Evolutionary conservation across 2,888 invertebrate genomes (phyloP), one percentile per base, ranked within the genome.

Genomic region (Drosophila quinaria): DNA sequence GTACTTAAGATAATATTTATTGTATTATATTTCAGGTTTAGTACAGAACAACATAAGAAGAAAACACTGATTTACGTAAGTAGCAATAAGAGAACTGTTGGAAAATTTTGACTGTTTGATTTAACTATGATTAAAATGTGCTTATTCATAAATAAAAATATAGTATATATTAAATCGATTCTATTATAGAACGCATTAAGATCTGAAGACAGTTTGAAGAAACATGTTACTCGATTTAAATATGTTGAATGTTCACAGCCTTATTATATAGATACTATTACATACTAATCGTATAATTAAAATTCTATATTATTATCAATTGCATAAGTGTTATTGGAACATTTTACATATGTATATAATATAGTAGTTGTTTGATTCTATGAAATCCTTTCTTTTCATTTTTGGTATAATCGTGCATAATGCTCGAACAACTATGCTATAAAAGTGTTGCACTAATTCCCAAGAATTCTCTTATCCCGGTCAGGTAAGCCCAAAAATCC

Each of bases 381-480:
- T 63, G 42, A 70, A 67, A 64, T 63, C 42, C 19, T 46, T 58
- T 55, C 46, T 52, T 50, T 50, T 4, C 41, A 29, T 71, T 74
- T 87, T 81, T 77, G 87, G 81, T 80, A 74, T 74, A 55, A 50
- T 59, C 54, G 44, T 70, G 22, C 17, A 59, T 52, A 13, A 52
- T 39, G 51, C 35, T 55, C 31, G 59, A 64, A 60, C 58, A 63
- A 71, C 52, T 63, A 62, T 59, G 65, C 76, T 79, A 74, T 44
- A 58, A 47, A 37, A 22, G 31, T 66, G 49, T 55, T 82, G 74
- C 90, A 86, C 86, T 77, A 74, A 87, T 80, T 75, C 90, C 76
- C 54, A 65, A 56, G 66, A 67, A 52, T 58, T 62, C 11, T 17
- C 17, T 58, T 55, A 19, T 80, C 65, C 63, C 83, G 81, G 71